Evolutionary conservation across 2,113 vertebrate genomes (phyloP), one percentile per base, ranked within the genome.

Genomic region (Python bivittatus): DNA sequence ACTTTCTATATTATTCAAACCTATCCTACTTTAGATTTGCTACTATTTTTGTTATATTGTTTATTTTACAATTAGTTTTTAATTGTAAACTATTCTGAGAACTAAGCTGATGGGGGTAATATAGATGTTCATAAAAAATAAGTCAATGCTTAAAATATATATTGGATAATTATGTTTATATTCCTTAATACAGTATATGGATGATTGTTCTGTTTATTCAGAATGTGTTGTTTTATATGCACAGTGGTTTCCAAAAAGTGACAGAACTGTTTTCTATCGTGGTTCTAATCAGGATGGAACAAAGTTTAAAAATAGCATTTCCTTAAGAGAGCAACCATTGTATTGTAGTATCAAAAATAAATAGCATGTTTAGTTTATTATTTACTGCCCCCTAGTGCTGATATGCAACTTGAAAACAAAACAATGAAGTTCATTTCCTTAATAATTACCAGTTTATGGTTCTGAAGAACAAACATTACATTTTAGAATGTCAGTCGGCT

Each of bases 311-410:
- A 27, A 0, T 23, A 86, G 29, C 54, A 27, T 8, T 83, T 0
- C 0, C 90, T 84, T 53, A 11, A 0, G 0, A 38, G 0, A 3
- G 33, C 92, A 95, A 92, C 11, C 3, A 68, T 57, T 88, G 9
- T 61, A 91, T n/a, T 11, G 64, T 15, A 42, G 1, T 54, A 33
- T 86, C 38, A 44, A 84, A 22, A 3, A n/a, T 68, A 90, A 79
- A 6, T 12, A 44, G 10, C 58, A 89, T 33, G 1, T 58, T 92
- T 93, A n/a, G 29, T 17, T 92, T 93, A 53, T 38, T 6, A 0
- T 92, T 96, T 96, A 88, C 95, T 94, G 94, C 93, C 96, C 95
- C 95, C 97, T 97, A 90, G 88, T 92, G 97, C 88, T 91, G 53
- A 93, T 48, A 12, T 23, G 25, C 1, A 3, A 68, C 92, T 91